A percentile compares a stretch with the other conserved stretches of the same genome.
Evolutionary conservation across 2,113 vertebrate genomes (phyloP).

Genomic region (Platanista minor): DNA sequence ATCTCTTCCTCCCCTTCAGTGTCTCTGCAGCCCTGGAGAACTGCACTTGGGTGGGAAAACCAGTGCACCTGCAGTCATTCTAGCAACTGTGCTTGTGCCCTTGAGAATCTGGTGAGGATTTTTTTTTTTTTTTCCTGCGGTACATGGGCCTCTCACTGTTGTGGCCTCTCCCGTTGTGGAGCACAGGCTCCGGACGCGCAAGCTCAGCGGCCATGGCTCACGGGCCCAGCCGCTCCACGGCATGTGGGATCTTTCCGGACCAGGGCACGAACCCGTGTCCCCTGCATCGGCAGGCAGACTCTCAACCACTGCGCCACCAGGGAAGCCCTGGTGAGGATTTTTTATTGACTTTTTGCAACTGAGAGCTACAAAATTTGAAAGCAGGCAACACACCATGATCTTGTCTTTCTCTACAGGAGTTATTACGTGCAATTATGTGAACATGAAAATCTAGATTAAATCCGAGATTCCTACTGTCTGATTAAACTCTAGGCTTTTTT

Average conservation of each 20-base stretch:
- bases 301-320: no score
- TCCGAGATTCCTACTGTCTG: not conserved
- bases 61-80: not conserved
- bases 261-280: no score
- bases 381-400: not conserved
- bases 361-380: not conserved
- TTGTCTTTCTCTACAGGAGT: not conserved
- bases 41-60: not conserved
- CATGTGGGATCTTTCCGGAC: no score
- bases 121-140: no score
- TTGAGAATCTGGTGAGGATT: not conserved
- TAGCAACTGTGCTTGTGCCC: not conserved
- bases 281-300: no score
- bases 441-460: constrained; percentile 26
- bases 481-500: not conserved
- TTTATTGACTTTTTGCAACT: not conserved
- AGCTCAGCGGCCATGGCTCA: no score
- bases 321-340: no score
- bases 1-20: not conserved
- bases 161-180: no score
- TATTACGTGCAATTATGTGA: not conserved
- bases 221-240: no score
- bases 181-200: no score
- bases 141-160: no score
- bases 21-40: not conserved